Conservation (phyloP, 1,140 invertebrate species). For the Planococcus citri region DNA sequence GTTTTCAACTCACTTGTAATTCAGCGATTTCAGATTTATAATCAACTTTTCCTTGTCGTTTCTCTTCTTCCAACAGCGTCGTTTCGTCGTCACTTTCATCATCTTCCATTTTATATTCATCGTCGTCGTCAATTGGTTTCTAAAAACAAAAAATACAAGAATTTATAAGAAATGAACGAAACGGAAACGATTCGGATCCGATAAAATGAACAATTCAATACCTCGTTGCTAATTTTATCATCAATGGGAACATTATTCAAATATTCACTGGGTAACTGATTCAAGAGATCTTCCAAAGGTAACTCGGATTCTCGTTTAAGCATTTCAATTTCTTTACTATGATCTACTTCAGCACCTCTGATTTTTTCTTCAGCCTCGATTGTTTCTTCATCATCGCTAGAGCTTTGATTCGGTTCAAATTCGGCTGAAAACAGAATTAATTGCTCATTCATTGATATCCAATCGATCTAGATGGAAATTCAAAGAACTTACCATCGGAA, state of each 20-base stretch:
- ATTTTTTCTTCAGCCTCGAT: constrained; percentile 73
- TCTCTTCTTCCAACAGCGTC: constrained; percentile 77
- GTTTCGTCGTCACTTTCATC: constrained; percentile 68
- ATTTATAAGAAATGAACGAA: background rate
- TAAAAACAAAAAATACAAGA: background rate
- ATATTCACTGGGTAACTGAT: constrained; percentile 61
- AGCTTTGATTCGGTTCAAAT: constrained; percentile 63
- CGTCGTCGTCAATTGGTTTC: background rate
- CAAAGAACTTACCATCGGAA: constrained; percentile 22
- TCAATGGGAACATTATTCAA: constrained; percentile 40
- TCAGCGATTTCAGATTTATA: constrained; percentile 34
- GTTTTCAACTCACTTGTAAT: constrained; percentile 18
- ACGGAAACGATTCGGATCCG: background rate
- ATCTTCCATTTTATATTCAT: background rate
- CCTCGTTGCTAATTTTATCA: background rate
- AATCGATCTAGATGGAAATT: no score
- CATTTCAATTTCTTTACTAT: constrained; percentile 70
- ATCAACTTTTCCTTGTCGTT: constrained; percentile 54
- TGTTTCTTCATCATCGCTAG: constrained; percentile 88
- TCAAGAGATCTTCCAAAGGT: constrained; percentile 76
- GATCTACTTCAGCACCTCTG: constrained; percentile 38
- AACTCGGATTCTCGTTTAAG: constrained; percentile 81
- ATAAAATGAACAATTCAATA: background rate
- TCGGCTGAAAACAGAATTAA: constrained; percentile 44
- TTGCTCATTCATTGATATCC: no score